These are phyloP conservation scores for Myodes glareolus DNA, from an alignment of 2,113 vertebrate genomes.

Conservation along the genomic window DNA sequence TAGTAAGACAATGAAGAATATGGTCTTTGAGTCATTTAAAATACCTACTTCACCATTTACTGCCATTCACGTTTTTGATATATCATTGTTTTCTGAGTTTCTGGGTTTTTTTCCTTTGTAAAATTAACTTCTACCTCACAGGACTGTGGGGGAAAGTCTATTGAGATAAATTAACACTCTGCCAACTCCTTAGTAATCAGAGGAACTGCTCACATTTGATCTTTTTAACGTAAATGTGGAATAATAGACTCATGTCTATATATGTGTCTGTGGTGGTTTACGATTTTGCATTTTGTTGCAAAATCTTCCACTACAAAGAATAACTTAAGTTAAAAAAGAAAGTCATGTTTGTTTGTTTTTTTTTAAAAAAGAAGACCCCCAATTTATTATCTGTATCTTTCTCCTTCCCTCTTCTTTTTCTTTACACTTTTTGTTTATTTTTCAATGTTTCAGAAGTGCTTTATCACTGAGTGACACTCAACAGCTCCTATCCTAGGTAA, in stretches of 20 bases:
- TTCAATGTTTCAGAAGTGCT: background rate
- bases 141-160: background rate
- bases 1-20: background rate
- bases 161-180: background rate
- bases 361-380: background rate
- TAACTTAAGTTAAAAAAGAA: slow-evolving; percentile 51
- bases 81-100: background rate
- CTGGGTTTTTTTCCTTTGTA: background rate
- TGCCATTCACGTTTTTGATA: background rate
- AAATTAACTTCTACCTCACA: slow-evolving; percentile 4
- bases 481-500: background rate
- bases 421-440: background rate
- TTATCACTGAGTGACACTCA: background rate
- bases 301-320: slow-evolving; percentile 40
- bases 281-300: slow-evolving; percentile 12
- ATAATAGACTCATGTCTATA: background rate
- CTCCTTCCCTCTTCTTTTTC: background rate
- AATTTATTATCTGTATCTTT: background rate
- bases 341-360: background rate
- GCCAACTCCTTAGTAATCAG: background rate
- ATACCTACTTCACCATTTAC: background rate
- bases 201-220: background rate
- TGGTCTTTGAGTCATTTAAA: background rate
- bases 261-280: background rate
- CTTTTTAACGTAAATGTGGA: background rate